Evolutionary conservation across 2,888 invertebrate species (phyloP).

Genomic region (Pemphredon lugubris): DNA sequence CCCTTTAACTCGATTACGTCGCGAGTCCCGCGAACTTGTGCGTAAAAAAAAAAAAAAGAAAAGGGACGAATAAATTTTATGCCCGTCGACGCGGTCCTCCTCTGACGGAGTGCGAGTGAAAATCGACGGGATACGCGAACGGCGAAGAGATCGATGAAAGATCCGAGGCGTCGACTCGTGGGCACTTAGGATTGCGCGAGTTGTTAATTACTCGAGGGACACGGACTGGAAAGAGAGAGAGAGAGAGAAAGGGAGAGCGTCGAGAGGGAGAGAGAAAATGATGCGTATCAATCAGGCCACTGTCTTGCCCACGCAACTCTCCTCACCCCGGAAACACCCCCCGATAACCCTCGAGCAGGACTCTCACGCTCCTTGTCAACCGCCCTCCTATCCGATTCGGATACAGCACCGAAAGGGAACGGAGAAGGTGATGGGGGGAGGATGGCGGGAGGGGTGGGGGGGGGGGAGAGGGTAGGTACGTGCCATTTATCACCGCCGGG

Average conservation of each 20-base stretch:
- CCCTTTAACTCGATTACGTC: not conserved
- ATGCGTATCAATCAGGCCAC: conserved; percentile 74
- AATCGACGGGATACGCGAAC: no score
- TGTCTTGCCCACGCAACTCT: conserved; percentile 72
- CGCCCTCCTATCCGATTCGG: conserved; percentile 65
- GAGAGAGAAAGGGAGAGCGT: conserved; percentile 10
- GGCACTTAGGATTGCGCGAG: conserved; percentile 20
- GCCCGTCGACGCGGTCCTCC: no score
- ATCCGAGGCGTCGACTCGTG: no score
- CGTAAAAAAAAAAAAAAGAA: conserved; percentile 9
- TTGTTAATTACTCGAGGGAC: conserved; percentile 30
- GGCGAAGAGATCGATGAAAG: no score
- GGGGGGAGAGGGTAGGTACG: conserved; percentile 63
- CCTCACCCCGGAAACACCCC: conserved; percentile 51
- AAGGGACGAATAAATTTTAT: no score
- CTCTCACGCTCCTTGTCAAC: conserved; percentile 73
- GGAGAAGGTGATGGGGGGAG: not conserved
- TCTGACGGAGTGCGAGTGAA: no score
- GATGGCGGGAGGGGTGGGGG: conserved; percentile 9
- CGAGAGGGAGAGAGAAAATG: conserved; percentile 17
- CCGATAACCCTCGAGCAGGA: conserved; percentile 60
- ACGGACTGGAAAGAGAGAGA: not conserved
- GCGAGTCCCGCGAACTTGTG: not conserved
- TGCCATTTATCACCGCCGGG: conserved; percentile 79
- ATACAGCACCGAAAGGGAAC: conserved; percentile 50